Base-by-base conservation (phyloP, 2,113 vertebrate species). In the Gymnarchus niloticus region DNA sequence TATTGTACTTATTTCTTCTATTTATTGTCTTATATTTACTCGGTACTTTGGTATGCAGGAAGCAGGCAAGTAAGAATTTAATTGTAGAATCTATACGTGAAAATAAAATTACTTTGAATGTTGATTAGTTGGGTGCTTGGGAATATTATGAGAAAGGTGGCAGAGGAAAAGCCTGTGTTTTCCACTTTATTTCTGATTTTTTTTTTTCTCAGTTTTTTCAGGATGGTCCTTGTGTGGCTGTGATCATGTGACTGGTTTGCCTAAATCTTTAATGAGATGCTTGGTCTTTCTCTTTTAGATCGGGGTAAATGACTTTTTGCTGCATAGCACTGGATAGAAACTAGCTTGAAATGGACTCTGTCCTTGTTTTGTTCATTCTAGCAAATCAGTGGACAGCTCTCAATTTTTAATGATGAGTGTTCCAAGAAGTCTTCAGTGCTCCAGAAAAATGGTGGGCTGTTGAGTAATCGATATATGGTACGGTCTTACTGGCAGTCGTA, bases 351-450 rank as follows among this genome's bases (percentile, higher is more conserved):
- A 21, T 44, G 17, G 52, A 56, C 33, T 25, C 25, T 77, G 28
- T 77, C 4, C 48, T 52, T 14, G 25, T 85, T 85, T n/a, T 85
- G 48, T 19, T 52, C 49, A 59, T 25, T 8, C 21, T 44, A 14
- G 81, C 21, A 23, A 44, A 44, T 46, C 12, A 6, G 1, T 23
- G 3, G 19, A 57, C 54, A 57, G 82, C 17, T 10, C 17, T 83
- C 59, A n/a, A 83, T 54, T 81, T 54, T 81, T 81, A 5, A 81
- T 83, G 28, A 57, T 21, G 17, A 56, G 7, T 51, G 25, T 17
- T 54, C 81, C 37, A 41, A 83, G 52, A 83, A 83, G 81, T 21
- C 7, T 3, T 83, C 49, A 14, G 19, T 83, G n/a, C 82, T 57
- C 10, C 19, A 3, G 6, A 2, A 12, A 23, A n/a, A 46, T 46